Conservation (phyloP, 2,113 vertebrate genomes). For the Odobenus rosmarus region DNA sequence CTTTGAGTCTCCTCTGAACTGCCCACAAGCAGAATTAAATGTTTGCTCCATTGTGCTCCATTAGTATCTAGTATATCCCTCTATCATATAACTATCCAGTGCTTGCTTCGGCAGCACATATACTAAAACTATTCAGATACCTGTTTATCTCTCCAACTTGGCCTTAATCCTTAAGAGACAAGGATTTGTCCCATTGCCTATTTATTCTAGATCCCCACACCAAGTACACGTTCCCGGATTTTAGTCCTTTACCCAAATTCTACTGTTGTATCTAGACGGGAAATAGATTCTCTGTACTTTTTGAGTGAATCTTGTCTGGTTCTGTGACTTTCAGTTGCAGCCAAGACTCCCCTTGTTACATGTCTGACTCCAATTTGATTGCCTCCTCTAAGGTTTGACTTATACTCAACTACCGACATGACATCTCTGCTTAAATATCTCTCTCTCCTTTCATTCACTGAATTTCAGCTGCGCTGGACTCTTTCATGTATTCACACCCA, state of each 20-base stretch:
- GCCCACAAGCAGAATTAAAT: not conserved
- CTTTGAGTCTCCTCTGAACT: not conserved
- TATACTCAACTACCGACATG: not conserved
- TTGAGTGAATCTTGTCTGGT: not conserved
- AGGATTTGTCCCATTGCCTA: not conserved
- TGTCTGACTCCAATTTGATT: not conserved
- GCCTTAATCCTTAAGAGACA: not conserved
- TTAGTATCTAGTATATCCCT: not conserved
- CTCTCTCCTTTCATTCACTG: not conserved
- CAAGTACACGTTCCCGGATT: not conserved
- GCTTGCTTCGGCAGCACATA: too few relatives aligned
- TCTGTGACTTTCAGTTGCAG: not conserved
- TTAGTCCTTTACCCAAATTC: not conserved
- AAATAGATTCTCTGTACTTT: not conserved
- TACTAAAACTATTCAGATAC: not conserved
- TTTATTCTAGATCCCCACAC: not conserved
- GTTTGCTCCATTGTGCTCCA: not conserved
- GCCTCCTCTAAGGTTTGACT: not conserved
- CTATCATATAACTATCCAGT: not conserved
- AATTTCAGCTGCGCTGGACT: not conserved
- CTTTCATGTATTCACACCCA: not conserved
- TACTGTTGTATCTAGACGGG: not conserved
- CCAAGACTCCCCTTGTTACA: not conserved
- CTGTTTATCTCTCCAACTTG: not conserved
- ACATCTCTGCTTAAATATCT: not conserved